phyloP scores from a whole-genome alignment of 2,888 invertebrate genomes.

The Anorthoa munda region DNA sequence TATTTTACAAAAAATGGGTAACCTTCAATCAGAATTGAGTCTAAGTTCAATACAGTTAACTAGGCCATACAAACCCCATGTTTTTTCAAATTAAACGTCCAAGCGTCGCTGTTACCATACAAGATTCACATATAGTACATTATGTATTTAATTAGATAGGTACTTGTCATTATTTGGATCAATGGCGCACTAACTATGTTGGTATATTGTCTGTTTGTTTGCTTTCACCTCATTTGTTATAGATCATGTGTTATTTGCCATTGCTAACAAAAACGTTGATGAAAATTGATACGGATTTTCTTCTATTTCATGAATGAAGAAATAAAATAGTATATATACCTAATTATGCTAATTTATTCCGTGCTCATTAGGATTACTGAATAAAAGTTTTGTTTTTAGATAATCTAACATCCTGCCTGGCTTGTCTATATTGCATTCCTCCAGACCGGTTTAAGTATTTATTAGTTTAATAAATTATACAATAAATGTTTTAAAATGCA shows the following conservation, averaged over 20 bases:
- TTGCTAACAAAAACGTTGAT: too few relatives aligned
- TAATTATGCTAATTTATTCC: neutral
- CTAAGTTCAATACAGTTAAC: conserved; percentile 17
- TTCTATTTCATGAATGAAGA: neutral
- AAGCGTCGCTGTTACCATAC: neutral
- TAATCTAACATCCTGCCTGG: neutral
- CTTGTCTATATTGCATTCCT: neutral
- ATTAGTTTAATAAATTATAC: neutral
- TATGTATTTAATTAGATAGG: conserved; percentile 31
- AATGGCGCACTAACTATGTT: conserved; percentile 10
- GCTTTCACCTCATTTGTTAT: neutral
- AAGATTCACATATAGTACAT: neutral
- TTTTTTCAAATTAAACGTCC: conserved; percentile 30
- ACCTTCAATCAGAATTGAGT: neutral
- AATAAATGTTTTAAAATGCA: neutral
- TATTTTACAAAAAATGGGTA: neutral
- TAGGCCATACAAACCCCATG: neutral
- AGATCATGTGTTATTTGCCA: neutral
- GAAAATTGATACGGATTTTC: too few relatives aligned
- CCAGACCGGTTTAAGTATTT: neutral
- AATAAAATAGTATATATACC: neutral
- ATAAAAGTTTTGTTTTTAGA: neutral
- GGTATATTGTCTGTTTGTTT: neutral
- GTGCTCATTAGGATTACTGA: too few relatives aligned
- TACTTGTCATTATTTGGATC: conserved; percentile 28